Percentiles rank a stretch among this genome's conserved stretches.
Evolutionary conservation across 1,140 invertebrate genomes (phyloP).

Genomic region (Asobara japonica): DNA sequence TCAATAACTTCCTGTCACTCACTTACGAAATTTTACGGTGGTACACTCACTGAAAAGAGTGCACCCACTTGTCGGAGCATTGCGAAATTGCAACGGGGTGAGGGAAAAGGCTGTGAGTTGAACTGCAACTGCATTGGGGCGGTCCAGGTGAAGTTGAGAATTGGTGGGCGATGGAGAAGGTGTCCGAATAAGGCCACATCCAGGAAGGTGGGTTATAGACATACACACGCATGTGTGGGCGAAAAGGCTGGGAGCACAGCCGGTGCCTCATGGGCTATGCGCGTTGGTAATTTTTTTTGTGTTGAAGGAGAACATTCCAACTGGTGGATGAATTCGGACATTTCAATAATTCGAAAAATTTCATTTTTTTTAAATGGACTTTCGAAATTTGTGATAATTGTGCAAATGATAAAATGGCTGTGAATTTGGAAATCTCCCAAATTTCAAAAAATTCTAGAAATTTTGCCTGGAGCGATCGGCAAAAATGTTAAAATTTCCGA

Average conservation of each 20-base stretch:
- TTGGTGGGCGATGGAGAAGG: constrained; percentile 55
- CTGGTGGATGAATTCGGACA: too few relatives aligned
- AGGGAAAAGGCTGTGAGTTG: constrained; percentile 4
- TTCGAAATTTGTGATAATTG: constrained; percentile 34
- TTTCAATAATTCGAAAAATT: too few relatives aligned
- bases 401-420: too few relatives aligned
- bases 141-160: constrained; percentile 32
- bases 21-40: constrained; percentile 21
- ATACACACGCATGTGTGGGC: constrained; percentile 50
- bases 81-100: constrained; percentile 25
- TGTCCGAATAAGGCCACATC: constrained; percentile 64
- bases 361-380: background rate
- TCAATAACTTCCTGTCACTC: constrained; percentile 17
- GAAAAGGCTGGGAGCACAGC: constrained; percentile 39
- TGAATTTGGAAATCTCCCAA: too few relatives aligned
- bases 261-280: constrained; percentile 13
- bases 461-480: too few relatives aligned
- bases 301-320: too few relatives aligned
- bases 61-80: constrained; percentile 31
- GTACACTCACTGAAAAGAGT: constrained; percentile 9
- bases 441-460: too few relatives aligned
- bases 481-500: too few relatives aligned
- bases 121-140: constrained; percentile 35
- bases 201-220: constrained; percentile 42
- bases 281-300: background rate